Evolutionary conservation across 2,113 vertebrate genomes (phyloP), one percentile per base, ranked within the genome.

Genomic region (Cichladusa arquata): DNA sequence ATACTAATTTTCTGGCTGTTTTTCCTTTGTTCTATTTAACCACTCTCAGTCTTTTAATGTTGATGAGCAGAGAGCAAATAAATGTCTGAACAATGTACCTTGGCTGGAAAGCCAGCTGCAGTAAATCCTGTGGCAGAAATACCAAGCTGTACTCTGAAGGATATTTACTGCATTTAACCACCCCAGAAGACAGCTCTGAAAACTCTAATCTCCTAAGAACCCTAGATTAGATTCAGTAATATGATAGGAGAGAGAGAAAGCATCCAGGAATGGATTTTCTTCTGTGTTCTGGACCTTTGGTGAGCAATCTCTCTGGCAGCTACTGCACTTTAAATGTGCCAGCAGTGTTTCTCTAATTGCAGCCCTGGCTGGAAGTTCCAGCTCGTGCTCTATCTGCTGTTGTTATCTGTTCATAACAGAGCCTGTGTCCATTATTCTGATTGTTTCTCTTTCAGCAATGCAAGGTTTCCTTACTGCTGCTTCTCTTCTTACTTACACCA

Each of bases 21-120:
- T 91, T 94, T 65, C 54, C 76, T 78, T 94, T 95, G 80, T 94
- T 95, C 73, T 90, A 3, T 94, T 93, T 80, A 97, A 74, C 81
- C 54, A 73, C 81, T 76, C 53, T 22, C 89, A 70, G 34, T 87
- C 67, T 72, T 93, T 79, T 83, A 81, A 76, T 1, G 1, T 50
- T 62, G 69, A 85, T 50, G 65, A 67, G 57, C 48, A 83, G 61
- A 86, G 77, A 65, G 82, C 72, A 94, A 93, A 88, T 61, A 90
- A 84, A 79, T 50, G 38, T 57, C 65, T 90, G 80, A 86, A 70
- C 95, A 83, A 90, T 92, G 40, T 11, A 67, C 72, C 61, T 95
- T 93, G 85, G 60, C 90, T 88, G 56, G 25, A 84, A 57, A 88
- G 31, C 22, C 74, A 88, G 28, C 79, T 48, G 78, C 65, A 40